Evolutionary conservation across 2,113 vertebrate genomes (phyloP).

Genomic region (Ploceus nigricollis): DNA sequence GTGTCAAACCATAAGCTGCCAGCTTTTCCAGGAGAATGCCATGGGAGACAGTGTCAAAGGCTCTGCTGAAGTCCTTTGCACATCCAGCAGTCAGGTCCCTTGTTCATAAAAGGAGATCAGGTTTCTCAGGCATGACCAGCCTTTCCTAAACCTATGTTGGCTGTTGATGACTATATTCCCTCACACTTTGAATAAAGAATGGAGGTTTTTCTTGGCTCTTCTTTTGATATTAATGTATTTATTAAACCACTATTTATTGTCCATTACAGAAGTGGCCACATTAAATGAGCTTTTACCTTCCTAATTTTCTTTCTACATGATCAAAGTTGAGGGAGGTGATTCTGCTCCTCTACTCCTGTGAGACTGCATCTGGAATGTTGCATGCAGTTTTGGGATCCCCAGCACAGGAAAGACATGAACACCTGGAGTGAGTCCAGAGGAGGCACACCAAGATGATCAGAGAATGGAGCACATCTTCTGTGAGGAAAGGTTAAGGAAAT

Average conservation of each 20-base stretch:
- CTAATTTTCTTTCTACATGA: not conserved
- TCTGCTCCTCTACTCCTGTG: not conserved
- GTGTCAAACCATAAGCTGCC: not conserved
- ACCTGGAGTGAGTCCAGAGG: not conserved
- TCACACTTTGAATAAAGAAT: not conserved
- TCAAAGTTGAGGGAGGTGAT: accelerated
- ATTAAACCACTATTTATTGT: not conserved
- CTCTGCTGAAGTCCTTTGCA: not conserved
- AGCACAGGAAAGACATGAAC: not conserved
- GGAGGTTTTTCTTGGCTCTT: not conserved
- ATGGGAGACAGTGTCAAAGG: not conserved
- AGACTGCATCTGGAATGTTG: not conserved
- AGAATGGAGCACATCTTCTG: not conserved
- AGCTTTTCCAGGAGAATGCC: not conserved
- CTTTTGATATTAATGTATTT: not conserved
- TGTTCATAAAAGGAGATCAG: not conserved
- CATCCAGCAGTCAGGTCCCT: no score
- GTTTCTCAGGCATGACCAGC: not conserved
- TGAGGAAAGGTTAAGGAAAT: not conserved
- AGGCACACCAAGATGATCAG: not conserved
- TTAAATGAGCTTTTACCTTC: not conserved
- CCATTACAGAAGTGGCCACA: not conserved
- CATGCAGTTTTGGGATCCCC: not conserved
- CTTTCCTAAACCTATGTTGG: not conserved
- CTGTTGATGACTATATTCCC: not conserved